phyloP scores from a whole-genome alignment of 1,140 invertebrate species.

The Drosophila ercepeae region DNA sequence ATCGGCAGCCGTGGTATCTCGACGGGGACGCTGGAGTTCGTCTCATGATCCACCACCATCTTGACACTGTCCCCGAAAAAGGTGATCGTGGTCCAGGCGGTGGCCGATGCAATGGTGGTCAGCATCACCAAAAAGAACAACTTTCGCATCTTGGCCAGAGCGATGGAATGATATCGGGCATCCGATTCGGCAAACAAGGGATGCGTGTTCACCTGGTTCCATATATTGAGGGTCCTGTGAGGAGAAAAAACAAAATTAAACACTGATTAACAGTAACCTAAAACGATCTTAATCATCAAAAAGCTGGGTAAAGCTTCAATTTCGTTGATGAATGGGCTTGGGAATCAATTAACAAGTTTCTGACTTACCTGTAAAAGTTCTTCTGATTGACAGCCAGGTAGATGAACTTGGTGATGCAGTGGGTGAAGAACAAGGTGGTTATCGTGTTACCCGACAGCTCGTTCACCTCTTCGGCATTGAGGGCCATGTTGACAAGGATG shows the following conservation, averaged over 20 bases:
- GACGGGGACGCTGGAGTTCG: conserved; percentile 88
- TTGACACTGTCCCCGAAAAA: conserved; percentile 91
- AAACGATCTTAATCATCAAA: not conserved
- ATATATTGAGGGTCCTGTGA: conserved; percentile 88
- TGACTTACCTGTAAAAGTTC: conserved; percentile 88
- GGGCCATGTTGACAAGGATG: conserved; percentile 88
- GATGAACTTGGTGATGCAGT: conserved; percentile 89
- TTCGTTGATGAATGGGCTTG: not conserved
- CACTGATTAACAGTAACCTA: not conserved
- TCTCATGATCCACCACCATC: conserved; percentile 87
- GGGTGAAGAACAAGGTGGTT: conserved; percentile 91
- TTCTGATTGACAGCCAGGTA: conserved; percentile 90
- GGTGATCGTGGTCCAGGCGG: conserved; percentile 90
- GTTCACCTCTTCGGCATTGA: conserved; percentile 90
- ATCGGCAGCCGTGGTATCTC: conserved; percentile 90
- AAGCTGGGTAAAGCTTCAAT: not conserved
- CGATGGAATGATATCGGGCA: conserved; percentile 89
- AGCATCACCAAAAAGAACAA: conserved; percentile 88
- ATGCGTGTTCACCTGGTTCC: conserved; percentile 92
- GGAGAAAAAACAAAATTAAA: not conserved
- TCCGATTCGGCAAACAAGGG: conserved; percentile 93
- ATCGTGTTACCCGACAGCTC: conserved; percentile 92
- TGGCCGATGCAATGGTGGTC: conserved; percentile 86
- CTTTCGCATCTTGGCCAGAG: conserved; percentile 90
- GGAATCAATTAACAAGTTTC: not conserved